Conservation (phyloP, 2,888 invertebrate genomes). For the Trachelus stipa region DNA sequence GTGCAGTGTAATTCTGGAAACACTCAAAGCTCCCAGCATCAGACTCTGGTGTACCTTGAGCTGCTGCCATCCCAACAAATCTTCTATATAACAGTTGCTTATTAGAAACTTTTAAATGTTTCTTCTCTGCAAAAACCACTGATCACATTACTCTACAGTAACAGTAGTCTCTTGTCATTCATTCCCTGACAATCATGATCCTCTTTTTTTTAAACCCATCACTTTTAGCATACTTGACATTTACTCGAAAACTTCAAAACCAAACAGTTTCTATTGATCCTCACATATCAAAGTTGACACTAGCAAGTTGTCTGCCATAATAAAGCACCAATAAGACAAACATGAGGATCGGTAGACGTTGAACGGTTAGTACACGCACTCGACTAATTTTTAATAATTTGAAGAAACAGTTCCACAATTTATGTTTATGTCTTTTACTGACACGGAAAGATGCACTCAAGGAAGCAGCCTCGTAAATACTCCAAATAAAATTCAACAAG, state of each 20-base stretch:
- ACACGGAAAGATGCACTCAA: background rate
- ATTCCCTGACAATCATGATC: background rate
- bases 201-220: background rate
- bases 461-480: background rate
- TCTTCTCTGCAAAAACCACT: background rate
- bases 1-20: slow-evolving; percentile 89
- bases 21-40: slow-evolving; percentile 81
- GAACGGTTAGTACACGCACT: background rate
- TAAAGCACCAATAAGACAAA: background rate
- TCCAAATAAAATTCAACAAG: background rate
- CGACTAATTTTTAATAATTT: background rate
- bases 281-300: background rate
- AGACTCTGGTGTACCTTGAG: slow-evolving; percentile 68
- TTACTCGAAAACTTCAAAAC: background rate
- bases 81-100: background rate
- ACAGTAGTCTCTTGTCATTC: background rate
- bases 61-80: slow-evolving; percentile 50
- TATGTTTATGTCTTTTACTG: background rate
- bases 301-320: background rate
- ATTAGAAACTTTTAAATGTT: background rate
- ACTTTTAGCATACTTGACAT: background rate
- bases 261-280: background rate
- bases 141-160: background rate
- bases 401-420: background rate
- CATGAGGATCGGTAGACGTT: background rate